These are phyloP conservation scores for Tryphoninae sp. DNA, from an alignment of 2,888 invertebrate species.

Conservation along the genomic window DNA sequence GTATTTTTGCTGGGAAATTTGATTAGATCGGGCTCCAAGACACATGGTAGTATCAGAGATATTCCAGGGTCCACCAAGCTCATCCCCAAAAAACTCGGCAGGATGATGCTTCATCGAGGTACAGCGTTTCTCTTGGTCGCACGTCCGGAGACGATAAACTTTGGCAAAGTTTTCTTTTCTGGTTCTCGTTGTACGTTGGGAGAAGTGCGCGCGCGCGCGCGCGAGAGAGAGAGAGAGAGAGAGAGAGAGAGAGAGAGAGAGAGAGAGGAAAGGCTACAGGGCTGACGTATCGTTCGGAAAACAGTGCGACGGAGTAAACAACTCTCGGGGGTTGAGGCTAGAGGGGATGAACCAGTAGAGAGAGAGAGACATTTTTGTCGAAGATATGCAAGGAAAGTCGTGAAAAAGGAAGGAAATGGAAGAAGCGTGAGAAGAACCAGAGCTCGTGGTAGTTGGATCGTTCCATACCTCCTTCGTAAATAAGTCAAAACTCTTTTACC, in stretches of 20 bases:
- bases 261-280: conserved; percentile 61
- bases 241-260: too few relatives aligned
- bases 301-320: conserved; percentile 78
- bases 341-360: conserved; percentile 8
- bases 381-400: conserved; percentile 62
- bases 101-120: conserved; percentile 61
- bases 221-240: too few relatives aligned
- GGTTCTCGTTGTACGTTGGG: conserved; percentile 58
- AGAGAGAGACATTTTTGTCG: conserved; percentile 57
- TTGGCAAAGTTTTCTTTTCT: conserved; percentile 67
- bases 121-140: conserved; percentile 65
- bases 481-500: conserved; percentile 57
- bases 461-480: conserved; percentile 41
- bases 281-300: conserved; percentile 79
- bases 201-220: conserved; percentile 61
- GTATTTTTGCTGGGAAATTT: conserved; percentile 54
- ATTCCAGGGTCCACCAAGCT: conserved; percentile 6
- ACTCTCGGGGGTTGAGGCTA: conserved; percentile 62
- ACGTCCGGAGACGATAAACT: conserved; percentile 70
- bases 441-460: conserved; percentile 18
- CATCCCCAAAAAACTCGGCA: conserved; percentile 5
- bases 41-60: conserved; percentile 21
- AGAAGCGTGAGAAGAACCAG: conserved; percentile 58
- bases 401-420: conserved; percentile 52
- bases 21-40: conserved; percentile 40